Evolutionary conservation across 2,797 vertebrate genomes (phyloP), one percentile per base, ranked within the genome.

Genomic region (Helostoma temminkii): DNA sequence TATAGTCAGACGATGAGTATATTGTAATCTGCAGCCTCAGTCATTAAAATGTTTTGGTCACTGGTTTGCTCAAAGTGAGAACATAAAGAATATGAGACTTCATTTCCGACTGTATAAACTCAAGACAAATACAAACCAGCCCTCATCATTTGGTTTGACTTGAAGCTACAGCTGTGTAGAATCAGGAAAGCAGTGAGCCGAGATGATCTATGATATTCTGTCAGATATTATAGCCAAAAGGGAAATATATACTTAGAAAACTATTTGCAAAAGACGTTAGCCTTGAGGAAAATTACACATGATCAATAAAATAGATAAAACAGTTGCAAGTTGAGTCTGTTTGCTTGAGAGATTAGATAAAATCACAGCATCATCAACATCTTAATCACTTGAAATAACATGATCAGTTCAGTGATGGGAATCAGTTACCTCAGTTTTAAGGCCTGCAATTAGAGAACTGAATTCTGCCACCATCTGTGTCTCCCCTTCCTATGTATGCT

Each of bases 231-330:
- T n/a, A 22, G 55, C 78, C 71, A 5, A 60, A 64, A 66, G 69
- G 59, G 43, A 73, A 81, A 69, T 55, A 26, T 69, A 55, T 61
- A 68, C 72, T 78, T 74, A 52, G n/a, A n/a, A 46, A 62, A 62
- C 34, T 60, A 81, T 69, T 70, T 68, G 62, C 64, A 69, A 36
- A 64, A 63, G 56, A 74, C 14, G 52, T 58, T 74, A 49, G 60
- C 68, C 53, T 74, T 18, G 55, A 68, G 50, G 66, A 54, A 74
- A 70, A 74, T 66, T 42, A 66, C 65, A 73, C 63, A 34, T 56
- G 59, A 73, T 80, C 83, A 78, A 30, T 76, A 71, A 62, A 60
- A 76, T 70, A 30, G 39, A 66, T 15, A 75, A 67, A 76, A 69
- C 65, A 73, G 81, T 81, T 73, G 65, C 65, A 54, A 60, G 39